Conservation (phyloP, 2,888 invertebrate species). For the Ommatoiulus sabulosus region DNA sequence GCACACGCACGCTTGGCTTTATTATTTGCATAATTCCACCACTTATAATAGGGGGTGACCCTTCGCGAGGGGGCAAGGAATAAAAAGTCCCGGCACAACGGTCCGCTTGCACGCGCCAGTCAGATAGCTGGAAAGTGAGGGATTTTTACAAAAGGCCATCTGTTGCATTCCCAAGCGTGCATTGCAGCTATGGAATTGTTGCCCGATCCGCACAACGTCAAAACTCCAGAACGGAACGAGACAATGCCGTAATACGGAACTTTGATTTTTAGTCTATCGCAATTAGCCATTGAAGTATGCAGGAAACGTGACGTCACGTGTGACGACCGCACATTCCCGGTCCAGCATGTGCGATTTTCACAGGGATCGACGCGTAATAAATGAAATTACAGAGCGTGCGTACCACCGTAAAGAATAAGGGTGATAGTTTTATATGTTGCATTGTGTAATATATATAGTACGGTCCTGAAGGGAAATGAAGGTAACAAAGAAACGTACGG, state of each 20-base stretch:
- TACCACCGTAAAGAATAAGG: too few relatives aligned
- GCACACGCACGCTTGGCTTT: background rate
- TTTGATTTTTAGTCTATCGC: background rate
- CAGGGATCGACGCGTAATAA: too few relatives aligned
- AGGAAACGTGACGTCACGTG: background rate
- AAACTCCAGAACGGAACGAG: background rate
- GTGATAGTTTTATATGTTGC: too few relatives aligned
- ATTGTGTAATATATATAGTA: too few relatives aligned
- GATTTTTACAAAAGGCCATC: constrained; percentile 12
- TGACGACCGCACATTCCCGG: too few relatives aligned
- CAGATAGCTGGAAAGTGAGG: constrained; percentile 12
- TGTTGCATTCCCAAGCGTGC: constrained; percentile 5
- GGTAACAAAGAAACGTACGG: too few relatives aligned
- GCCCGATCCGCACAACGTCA: background rate
- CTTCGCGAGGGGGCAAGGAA: background rate
- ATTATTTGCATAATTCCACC: constrained; percentile 19
- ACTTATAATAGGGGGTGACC: constrained; percentile 19
- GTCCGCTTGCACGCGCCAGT: background rate
- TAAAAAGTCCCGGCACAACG: background rate
- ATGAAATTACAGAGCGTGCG: too few relatives aligned
- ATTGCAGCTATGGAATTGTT: background rate
- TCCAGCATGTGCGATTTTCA: too few relatives aligned
- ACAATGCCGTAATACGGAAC: background rate
- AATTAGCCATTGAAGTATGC: background rate
- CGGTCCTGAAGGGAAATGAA: too few relatives aligned